phyloP scores from a whole-genome alignment of 2,113 vertebrate species.

The Urocynchramus pylzowi region DNA sequence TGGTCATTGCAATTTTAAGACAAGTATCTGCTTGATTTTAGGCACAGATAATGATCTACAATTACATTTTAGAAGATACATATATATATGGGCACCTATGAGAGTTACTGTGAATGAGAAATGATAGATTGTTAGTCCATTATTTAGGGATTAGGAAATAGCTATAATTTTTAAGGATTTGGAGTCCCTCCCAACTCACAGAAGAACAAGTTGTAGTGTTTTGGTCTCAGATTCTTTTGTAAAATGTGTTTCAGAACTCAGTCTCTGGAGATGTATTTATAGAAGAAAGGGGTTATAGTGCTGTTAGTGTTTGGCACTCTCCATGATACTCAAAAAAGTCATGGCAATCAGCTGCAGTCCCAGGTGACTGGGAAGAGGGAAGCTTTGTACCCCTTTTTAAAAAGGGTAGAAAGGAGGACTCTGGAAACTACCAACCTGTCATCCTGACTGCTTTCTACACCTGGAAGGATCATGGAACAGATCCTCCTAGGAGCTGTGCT shows the following conservation, averaged over 20 bases:
- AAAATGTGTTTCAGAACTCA: background rate
- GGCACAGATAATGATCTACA: background rate
- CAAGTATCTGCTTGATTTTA: background rate
- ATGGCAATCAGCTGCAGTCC: background rate
- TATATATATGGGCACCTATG: rapidly evolving
- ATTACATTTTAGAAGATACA: background rate
- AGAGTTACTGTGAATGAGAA: background rate
- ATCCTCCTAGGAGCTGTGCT: background rate
- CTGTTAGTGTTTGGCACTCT: background rate
- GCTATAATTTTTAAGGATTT: background rate
- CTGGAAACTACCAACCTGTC: background rate
- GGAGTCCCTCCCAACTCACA: background rate
- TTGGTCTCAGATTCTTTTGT: background rate
- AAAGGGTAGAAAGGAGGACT: background rate
- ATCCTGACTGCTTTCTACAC: background rate
- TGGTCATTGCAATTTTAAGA: background rate
- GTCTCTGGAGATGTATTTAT: background rate
- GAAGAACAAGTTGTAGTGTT: background rate
- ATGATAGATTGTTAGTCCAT: background rate
- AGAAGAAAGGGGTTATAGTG: background rate
- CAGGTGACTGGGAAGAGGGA: background rate
- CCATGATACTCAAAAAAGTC: background rate
- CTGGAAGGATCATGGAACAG: background rate
- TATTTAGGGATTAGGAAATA: background rate
- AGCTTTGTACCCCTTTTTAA: background rate